These are phyloP conservation scores for Temnopleurus reevesii DNA, from an alignment of 53 echinoderm and acorn worm genomes.

Conservation along the genomic window DNA sequence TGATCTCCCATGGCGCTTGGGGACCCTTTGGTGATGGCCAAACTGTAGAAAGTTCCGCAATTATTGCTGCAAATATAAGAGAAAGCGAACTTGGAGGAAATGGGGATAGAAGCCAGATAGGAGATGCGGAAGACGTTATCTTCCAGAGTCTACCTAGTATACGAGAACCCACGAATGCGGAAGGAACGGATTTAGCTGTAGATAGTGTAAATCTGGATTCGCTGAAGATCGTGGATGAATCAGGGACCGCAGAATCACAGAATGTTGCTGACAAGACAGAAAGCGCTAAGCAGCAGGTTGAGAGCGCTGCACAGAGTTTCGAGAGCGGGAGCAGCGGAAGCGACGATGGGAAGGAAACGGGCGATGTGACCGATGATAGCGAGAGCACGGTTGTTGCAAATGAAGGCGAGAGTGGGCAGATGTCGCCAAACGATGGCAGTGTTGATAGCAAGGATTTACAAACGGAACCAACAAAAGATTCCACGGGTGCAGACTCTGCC, in stretches of 20 bases:
- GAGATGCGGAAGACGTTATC: not conserved
- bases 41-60: not conserved
- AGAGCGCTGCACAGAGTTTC: not conserved
- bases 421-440: slow-evolving; percentile 11
- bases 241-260: not conserved
- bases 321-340: slow-evolving; percentile 19
- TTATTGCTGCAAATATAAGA: not conserved
- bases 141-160: slow-evolving; percentile 1
- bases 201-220: not conserved
- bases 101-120: not conserved
- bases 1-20: not conserved
- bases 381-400: slow-evolving; percentile 55
- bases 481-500: not conserved
- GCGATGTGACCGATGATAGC: slow-evolving; percentile 47
- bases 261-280: not conserved
- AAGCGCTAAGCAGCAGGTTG: not conserved
- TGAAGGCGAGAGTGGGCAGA: slow-evolving; percentile 45
- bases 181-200: not conserved
- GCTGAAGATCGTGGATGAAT: not conserved
- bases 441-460: not conserved
- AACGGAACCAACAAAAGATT: not conserved
- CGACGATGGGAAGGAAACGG: slow-evolving; percentile 39
- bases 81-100: not conserved
- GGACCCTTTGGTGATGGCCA: not conserved
- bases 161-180: not conserved